A percentile compares a stretch with the other conserved stretches of the same genome.
Evolutionary conservation across 2,888 invertebrate genomes (phyloP).

Genomic region (Schrankia costaestrigalis): DNA sequence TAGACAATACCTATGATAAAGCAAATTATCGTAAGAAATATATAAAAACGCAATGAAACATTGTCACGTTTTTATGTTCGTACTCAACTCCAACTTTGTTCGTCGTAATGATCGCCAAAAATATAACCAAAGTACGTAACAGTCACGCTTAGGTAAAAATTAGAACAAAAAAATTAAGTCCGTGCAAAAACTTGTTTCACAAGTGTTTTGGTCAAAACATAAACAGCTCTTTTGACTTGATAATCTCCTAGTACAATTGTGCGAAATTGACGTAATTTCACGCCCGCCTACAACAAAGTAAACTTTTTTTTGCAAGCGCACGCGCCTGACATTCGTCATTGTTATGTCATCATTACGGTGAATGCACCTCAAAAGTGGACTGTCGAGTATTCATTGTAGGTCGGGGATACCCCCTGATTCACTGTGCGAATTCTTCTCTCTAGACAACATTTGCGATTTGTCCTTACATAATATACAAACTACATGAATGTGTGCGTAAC

Average conservation of each 20-base stretch:
- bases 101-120: too few relatives aligned
- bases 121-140: too few relatives aligned
- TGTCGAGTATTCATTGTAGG: slow-evolving; percentile 61
- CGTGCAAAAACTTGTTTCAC: slow-evolving; percentile 1
- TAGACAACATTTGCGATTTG: slow-evolving; percentile 48
- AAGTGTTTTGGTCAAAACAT: slow-evolving; percentile 44
- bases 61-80: too few relatives aligned
- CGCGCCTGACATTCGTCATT: slow-evolving; percentile 63
- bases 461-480: too few relatives aligned
- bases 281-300: slow-evolving; percentile 52
- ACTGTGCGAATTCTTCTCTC: slow-evolving; percentile 56
- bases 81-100: too few relatives aligned
- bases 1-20: too few relatives aligned
- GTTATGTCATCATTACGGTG: slow-evolving; percentile 69
- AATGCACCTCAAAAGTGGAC: slow-evolving; percentile 65
- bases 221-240: slow-evolving; percentile 41
- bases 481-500: slow-evolving; percentile 11
- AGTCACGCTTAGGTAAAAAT: too few relatives aligned
- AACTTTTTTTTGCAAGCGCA: slow-evolving; percentile 58
- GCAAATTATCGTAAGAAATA: too few relatives aligned
- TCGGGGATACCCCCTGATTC: slow-evolving; percentile 69
- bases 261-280: slow-evolving; percentile 76
- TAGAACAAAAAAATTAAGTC: not conserved
- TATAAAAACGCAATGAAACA: too few relatives aligned
- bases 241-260: slow-evolving; percentile 73